These are phyloP conservation scores for Chrysomela aeneicollis DNA, from an alignment of 2,888 invertebrate species.

Conservation along the genomic window DNA sequence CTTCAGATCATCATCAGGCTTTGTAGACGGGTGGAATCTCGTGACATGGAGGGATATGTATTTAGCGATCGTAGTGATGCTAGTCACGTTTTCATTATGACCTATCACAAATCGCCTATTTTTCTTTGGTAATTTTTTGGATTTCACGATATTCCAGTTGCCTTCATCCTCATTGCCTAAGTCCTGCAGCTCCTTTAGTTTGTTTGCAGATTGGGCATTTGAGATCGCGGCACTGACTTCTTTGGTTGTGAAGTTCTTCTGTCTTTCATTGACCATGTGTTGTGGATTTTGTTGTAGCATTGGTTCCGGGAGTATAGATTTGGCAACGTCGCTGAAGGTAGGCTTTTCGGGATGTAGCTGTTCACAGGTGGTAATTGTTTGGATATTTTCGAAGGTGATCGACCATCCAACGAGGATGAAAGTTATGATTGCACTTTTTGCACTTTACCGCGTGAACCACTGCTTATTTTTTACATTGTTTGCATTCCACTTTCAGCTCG, in stretches of 20 bases:
- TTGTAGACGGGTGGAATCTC: background rate
- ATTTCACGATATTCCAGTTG: too few relatives aligned
- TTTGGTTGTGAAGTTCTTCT: constrained; percentile 16
- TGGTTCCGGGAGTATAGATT: constrained; percentile 1
- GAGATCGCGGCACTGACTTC: constrained; percentile 13
- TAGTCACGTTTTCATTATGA: too few relatives aligned
- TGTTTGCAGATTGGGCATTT: too few relatives aligned
- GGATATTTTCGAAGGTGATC: constrained; percentile 15
- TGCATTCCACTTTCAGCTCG: constrained; percentile 9
- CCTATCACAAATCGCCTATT: too few relatives aligned
- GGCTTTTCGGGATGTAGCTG: constrained; percentile 12
- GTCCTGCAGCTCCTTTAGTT: too few relatives aligned
- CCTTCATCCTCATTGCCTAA: too few relatives aligned
- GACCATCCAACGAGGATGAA: constrained; percentile 16
- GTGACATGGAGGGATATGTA: too few relatives aligned
- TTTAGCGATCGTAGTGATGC: too few relatives aligned
- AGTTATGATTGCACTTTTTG: constrained; percentile 13
- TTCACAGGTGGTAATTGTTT: constrained; percentile 13
- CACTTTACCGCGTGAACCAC: constrained; percentile 13
- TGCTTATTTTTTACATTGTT: constrained; percentile 10
- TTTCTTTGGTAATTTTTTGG: too few relatives aligned
- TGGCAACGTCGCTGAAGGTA: constrained; percentile 16
- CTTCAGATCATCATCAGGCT: background rate
- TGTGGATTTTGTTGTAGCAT: constrained; percentile 5
- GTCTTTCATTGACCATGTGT: constrained; percentile 1